These are phyloP conservation scores for Gracilinanus agilis DNA, from an alignment of 2,113 vertebrate species.

Conservation along the genomic window DNA sequence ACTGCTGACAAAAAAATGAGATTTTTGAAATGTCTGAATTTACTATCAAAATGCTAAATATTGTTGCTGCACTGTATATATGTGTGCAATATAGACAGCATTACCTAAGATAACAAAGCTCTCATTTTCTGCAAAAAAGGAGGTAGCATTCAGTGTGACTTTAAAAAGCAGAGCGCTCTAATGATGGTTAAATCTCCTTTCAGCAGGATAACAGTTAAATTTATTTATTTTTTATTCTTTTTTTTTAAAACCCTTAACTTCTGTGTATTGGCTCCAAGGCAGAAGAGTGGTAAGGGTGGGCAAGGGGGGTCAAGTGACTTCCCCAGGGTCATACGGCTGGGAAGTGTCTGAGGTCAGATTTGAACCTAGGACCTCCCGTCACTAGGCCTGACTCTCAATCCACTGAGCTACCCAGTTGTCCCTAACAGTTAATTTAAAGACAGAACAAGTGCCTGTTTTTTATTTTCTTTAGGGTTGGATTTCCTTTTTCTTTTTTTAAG, in stretches of 20 bases:
- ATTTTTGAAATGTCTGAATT: not conserved
- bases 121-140: not conserved
- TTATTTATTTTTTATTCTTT: no score
- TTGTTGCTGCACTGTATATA: not conserved
- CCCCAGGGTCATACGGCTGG: no score
- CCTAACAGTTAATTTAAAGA: not conserved
- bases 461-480: not conserved
- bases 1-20: not conserved
- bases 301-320: no score
- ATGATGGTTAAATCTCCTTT: not conserved
- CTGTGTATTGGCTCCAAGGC: no score
- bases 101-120: not conserved
- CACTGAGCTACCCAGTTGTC: no score
- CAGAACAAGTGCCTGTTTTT: not conserved
- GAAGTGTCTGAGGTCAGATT: no score
- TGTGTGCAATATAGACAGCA: not conserved
- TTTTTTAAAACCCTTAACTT: no score
- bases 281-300: no score
- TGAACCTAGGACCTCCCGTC: no score
- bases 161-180: not conserved
- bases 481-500: not conserved
- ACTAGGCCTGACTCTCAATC: no score
- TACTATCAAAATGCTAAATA: not conserved
- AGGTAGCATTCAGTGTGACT: not conserved
- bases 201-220: not conserved